Conservation (phyloP, 2,888 invertebrate species). For the Acrobasis suavella region DNA sequence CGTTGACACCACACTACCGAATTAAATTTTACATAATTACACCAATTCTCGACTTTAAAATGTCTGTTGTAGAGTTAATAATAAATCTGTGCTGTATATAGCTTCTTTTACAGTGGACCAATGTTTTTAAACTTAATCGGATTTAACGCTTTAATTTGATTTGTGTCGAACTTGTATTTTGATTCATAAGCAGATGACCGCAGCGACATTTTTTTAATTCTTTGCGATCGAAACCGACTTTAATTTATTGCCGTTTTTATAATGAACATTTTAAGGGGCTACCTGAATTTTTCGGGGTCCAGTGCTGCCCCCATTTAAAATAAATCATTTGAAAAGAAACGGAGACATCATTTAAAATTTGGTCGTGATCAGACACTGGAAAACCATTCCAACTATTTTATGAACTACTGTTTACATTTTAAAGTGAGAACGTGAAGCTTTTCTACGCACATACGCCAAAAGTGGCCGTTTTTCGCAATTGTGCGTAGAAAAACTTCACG, state of each 20-base stretch:
- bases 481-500: too few relatives aligned
- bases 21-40: slow-evolving; percentile 11
- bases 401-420: too few relatives aligned
- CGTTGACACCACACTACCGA: slow-evolving; percentile 48
- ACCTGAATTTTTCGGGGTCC: too few relatives aligned
- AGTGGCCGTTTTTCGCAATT: too few relatives aligned
- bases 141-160: slow-evolving; percentile 62
- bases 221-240: slow-evolving; percentile 18
- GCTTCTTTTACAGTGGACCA: slow-evolving; percentile 40
- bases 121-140: slow-evolving; percentile 43
- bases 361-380: too few relatives aligned
- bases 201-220: slow-evolving; percentile 51
- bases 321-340: too few relatives aligned
- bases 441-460: too few relatives aligned
- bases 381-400: too few relatives aligned
- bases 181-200: slow-evolving; percentile 56
- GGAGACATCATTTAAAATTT: too few relatives aligned
- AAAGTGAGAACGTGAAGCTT: too few relatives aligned
- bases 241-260: slow-evolving; percentile 10
- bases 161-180: slow-evolving; percentile 55
- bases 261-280: not conserved
- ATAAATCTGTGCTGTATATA: not conserved
- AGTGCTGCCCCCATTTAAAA: too few relatives aligned
- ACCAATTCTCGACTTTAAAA: slow-evolving; percentile 30
- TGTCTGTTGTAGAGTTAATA: slow-evolving; percentile 12